A percentile compares a stretch with the other conserved stretches of the same genome.
phyloP scores from a whole-genome alignment of 2,113 vertebrate genomes.

The Menura novaehollandiae region DNA sequence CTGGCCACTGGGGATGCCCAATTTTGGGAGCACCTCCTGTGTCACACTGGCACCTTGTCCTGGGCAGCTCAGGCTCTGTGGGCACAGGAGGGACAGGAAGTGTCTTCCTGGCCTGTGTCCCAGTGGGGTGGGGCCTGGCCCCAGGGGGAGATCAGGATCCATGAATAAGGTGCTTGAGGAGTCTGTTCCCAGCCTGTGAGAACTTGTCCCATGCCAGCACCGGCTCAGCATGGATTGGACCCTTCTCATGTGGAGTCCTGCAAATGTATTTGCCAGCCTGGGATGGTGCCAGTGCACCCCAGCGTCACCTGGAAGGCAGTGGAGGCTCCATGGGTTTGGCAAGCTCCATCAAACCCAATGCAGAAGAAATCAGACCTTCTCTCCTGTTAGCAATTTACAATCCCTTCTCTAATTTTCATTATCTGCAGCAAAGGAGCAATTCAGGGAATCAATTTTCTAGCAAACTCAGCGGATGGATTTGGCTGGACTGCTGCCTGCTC shows the following conservation, averaged over 20 bases:
- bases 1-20: not conserved
- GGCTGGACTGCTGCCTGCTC: not conserved
- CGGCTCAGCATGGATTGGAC: fast-evolving
- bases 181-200: not conserved
- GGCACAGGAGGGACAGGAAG: not conserved
- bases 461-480: not conserved
- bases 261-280: not conserved
- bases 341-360: not conserved
- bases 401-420: not conserved
- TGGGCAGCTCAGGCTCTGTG: not conserved
- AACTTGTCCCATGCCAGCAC: not conserved
- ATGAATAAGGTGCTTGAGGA: not conserved
- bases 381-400: not conserved
- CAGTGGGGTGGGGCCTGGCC: not conserved
- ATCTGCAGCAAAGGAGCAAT: not conserved
- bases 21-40: not conserved
- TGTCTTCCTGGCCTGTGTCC: not conserved
- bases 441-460: not conserved
- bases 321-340: not conserved
- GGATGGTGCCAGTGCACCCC: not conserved
- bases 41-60: not conserved
- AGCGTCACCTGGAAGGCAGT: no score
- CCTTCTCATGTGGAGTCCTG: not conserved
- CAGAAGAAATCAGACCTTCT: not conserved
- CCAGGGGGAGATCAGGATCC: not conserved